These are phyloP conservation scores for Andrena cerasifolii DNA, from an alignment of 1,140 invertebrate species.

Conservation along the genomic window DNA sequence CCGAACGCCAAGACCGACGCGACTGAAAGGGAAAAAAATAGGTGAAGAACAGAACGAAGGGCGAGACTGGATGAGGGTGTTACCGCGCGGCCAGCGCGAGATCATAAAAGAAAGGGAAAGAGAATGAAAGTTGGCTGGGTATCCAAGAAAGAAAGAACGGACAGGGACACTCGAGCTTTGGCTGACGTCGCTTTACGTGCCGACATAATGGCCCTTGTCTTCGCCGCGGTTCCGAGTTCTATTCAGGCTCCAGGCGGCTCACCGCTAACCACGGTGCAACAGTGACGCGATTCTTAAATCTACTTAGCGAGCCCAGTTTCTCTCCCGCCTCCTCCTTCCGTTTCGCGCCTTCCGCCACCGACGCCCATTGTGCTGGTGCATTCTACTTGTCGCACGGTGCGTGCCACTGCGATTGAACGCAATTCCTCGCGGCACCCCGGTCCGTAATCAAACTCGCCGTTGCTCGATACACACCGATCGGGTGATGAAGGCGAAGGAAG, in stretches of 20 bases:
- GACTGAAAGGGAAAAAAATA: conserved; percentile 14
- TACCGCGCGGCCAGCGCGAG: neutral
- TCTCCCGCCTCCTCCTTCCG: neutral
- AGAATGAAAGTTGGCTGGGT: conserved; percentile 52
- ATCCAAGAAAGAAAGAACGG: conserved; percentile 67
- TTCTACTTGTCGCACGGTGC: no score
- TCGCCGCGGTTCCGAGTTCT: conserved; percentile 67
- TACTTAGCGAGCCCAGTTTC: conserved; percentile 33
- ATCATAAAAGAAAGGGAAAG: conserved; percentile 28
- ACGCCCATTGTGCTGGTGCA: neutral
- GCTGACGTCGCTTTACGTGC: conserved; percentile 79
- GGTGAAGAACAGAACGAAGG: conserved; percentile 45
- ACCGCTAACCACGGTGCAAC: conserved; percentile 12
- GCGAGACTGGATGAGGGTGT: neutral
- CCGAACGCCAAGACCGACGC: neutral
- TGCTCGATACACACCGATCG: neutral
- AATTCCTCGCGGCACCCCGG: neutral
- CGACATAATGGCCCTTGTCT: conserved; percentile 77
- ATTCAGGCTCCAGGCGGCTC: conserved; percentile 67
- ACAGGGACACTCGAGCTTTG: conserved; percentile 73
- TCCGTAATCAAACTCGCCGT: conserved; percentile 11
- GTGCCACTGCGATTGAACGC: neutral
- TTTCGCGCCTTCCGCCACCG: neutral
- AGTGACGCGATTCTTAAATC: conserved; percentile 57
- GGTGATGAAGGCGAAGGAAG: conserved; percentile 12